Evolutionary conservation across 1,140 invertebrate genomes (phyloP).

Genomic region (Drosophila carrolli): DNA sequence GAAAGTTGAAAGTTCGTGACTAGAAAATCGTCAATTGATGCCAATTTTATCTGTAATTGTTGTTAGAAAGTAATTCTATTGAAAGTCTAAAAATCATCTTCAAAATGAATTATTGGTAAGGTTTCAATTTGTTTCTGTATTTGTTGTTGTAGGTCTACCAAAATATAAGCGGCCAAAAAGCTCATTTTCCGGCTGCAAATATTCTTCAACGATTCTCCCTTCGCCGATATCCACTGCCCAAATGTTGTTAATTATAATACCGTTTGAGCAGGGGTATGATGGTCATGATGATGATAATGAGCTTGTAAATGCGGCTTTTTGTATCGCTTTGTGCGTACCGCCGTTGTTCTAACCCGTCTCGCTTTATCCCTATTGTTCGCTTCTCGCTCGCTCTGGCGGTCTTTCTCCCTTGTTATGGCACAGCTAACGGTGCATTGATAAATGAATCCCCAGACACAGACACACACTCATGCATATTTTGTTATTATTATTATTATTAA

Average conservation of each 20-base stretch:
- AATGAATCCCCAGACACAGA: conserved; percentile 42
- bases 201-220: background rate
- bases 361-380: conserved; percentile 10
- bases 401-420: conserved; percentile 62
- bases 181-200: background rate
- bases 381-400: conserved; percentile 23
- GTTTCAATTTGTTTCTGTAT: background rate
- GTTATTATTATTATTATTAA: conserved; percentile 68
- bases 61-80: no score
- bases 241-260: conserved; percentile 74
- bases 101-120: background rate
- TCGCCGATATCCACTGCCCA: conserved; percentile 22
- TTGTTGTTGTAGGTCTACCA: background rate
- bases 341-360: conserved; percentile 26
- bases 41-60: background rate
- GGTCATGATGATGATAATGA: conserved; percentile 57
- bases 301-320: conserved; percentile 43
- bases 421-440: conserved; percentile 76
- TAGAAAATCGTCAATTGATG: no score
- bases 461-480: conserved; percentile 12
- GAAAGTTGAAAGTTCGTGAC: no score
- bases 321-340: conserved; percentile 63
- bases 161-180: background rate
- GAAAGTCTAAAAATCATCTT: background rate
- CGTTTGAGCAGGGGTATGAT: conserved; percentile 45